Percentiles rank a stretch among this genome's conserved stretches.
Evolutionary conservation across 2,113 vertebrate species (phyloP).

Genomic region (Neogobius melanostomus): DNA sequence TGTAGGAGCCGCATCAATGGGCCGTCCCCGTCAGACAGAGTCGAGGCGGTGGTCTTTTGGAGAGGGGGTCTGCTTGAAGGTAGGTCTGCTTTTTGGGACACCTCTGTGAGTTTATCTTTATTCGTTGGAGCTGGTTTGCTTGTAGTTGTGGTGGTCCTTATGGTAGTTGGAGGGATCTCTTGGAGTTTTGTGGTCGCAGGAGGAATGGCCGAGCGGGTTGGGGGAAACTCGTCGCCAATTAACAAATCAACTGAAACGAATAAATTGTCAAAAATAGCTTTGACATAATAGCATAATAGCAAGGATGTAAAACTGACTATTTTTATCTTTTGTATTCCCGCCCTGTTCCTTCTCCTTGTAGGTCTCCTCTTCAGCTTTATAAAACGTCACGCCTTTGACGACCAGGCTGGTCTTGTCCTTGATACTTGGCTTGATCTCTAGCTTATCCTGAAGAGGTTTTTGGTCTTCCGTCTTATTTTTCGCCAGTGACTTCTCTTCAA

Average conservation of each 20-base stretch:
- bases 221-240: slow-evolving; percentile 29
- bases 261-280: slow-evolving; percentile 4
- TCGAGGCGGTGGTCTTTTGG: slow-evolving; percentile 2
- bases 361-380: slow-evolving; percentile 78
- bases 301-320: slow-evolving; percentile 25
- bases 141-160: slow-evolving; percentile 22
- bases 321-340: slow-evolving; percentile 43
- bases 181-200: slow-evolving; percentile 1
- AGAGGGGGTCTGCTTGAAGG: not conserved
- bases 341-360: slow-evolving; percentile 75
- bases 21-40: slow-evolving; percentile 7
- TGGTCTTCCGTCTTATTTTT: slow-evolving; percentile 38
- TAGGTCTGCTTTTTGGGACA: slow-evolving; percentile 5
- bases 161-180: not conserved
- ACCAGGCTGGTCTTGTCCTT: slow-evolving; percentile 73
- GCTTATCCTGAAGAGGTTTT: slow-evolving; percentile 32
- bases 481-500: slow-evolving; percentile 27
- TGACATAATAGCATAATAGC: not conserved
- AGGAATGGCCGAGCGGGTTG: not conserved
- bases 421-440: slow-evolving; percentile 17
- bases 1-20: not conserved
- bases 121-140: slow-evolving; percentile 10
- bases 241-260: slow-evolving; percentile 27
- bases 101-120: slow-evolving; percentile 20
- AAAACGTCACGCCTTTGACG: slow-evolving; percentile 86